Percentiles rank a stretch among this genome's conserved stretches.
Evolutionary conservation across 2,797 vertebrate species (phyloP).

Genomic region (Catostomus latipinnis): DNA sequence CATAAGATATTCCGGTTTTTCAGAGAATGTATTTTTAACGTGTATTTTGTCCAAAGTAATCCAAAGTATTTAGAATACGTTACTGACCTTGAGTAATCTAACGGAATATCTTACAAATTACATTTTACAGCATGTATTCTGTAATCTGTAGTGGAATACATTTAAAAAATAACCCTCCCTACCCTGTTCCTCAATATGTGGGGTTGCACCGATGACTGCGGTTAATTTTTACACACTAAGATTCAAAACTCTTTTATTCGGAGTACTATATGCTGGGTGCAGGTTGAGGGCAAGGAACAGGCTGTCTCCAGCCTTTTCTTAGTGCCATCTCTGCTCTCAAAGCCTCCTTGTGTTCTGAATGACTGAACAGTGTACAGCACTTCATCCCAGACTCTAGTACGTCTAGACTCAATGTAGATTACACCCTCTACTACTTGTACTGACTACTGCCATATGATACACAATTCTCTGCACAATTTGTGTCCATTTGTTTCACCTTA

Average conservation of each 20-base stretch:
- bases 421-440: not conserved
- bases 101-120: too few species aligned
- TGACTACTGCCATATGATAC: slow-evolving; percentile 7
- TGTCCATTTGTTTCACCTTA: not conserved
- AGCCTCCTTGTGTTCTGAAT: slow-evolving; percentile 4
- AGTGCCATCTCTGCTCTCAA: slow-evolving; percentile 16
- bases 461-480: not conserved
- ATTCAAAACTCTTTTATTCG: not conserved
- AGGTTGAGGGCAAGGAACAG: slow-evolving; percentile 39
- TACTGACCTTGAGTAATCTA: too few species aligned
- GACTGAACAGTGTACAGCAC: not conserved
- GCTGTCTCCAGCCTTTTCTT: slow-evolving; percentile 23
- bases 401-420: not conserved
- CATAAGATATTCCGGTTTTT: too few species aligned
- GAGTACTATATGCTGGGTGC: slow-evolving; percentile 18
- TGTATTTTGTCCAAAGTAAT: too few species aligned
- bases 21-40: too few species aligned
- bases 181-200: slow-evolving; percentile 3
- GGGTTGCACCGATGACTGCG: slow-evolving; percentile 1
- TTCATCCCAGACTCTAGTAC: not conserved
- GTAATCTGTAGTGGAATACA: too few species aligned
- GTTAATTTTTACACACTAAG: slow-evolving; percentile 4
- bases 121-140: too few species aligned
- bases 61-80: too few species aligned
- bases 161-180: too few species aligned